Conservation (phyloP, 2,797 vertebrate species). For the Gambusia yucatana region DNA sequence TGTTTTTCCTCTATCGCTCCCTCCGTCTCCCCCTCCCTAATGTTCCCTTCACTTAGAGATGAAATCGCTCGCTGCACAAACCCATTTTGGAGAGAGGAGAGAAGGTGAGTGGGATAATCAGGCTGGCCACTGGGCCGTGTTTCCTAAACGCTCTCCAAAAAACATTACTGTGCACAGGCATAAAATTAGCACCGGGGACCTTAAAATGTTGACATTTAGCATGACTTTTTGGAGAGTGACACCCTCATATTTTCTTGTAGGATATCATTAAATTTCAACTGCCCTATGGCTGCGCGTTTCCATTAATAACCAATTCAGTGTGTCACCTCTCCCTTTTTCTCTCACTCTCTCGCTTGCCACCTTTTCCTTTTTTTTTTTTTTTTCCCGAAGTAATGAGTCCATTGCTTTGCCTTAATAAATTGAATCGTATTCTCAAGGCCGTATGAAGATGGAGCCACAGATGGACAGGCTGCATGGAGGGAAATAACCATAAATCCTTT, state of each 20-base stretch:
- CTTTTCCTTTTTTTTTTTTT: conserved; percentile 49
- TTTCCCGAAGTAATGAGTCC: conserved; percentile 96
- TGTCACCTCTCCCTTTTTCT: conserved; percentile 88
- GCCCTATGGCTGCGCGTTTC: conserved; percentile 99
- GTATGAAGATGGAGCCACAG: conserved; percentile 96
- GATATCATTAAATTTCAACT: conserved; percentile 99
- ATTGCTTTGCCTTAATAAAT: conserved; percentile 99
- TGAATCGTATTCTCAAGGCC: conserved; percentile 99
- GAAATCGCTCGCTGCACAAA: conserved; percentile 99
- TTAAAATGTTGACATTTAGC: conserved; percentile 99
- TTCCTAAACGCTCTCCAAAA: conserved; percentile 99
- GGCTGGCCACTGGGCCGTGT: conserved; percentile 99
- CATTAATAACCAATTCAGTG: conserved; percentile 99
- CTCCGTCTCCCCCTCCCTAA: conserved; percentile 80
- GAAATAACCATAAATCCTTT: conserved; percentile 99
- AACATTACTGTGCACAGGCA: conserved; percentile 99
- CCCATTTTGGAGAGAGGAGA: conserved; percentile 96
- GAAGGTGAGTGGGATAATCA: conserved; percentile 99
- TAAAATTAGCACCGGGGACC: conserved; percentile 99
- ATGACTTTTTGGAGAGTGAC: conserved; percentile 99
- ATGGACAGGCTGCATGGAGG: conserved; percentile 90
- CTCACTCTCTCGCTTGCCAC: conserved; percentile 80
- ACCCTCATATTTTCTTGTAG: conserved; percentile 99
- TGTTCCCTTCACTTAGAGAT: conserved; percentile 99
- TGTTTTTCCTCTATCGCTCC: conserved; percentile 87